Evolutionary conservation across 2,797 vertebrate species (phyloP).

Genomic region (Chrysocyon brachyurus): DNA sequence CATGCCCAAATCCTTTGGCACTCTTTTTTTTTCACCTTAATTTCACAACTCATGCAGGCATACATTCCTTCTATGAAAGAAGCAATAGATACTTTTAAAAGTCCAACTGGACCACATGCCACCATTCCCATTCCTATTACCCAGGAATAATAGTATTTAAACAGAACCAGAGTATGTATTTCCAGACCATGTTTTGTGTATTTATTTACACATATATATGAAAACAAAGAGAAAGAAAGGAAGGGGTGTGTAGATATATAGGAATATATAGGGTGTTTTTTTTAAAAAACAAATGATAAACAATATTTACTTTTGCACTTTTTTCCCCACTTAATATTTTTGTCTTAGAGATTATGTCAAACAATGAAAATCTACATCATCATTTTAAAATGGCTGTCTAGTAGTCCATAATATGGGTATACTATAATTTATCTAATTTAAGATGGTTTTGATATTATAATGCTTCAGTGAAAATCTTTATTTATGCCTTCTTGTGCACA

Average conservation of each 20-base stretch:
- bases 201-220: background rate
- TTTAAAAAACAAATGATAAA: background rate
- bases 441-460: background rate
- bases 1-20: background rate
- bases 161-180: background rate
- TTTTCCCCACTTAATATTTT: slow-evolving; percentile 55
- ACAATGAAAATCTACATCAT: background rate
- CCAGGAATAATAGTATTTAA: slow-evolving; percentile 39
- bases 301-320: background rate
- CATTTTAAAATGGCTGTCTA: background rate
- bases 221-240: background rate
- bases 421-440: background rate
- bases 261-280: background rate
- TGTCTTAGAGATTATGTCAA: background rate
- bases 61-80: background rate
- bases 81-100: background rate
- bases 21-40: background rate
- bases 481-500: background rate
- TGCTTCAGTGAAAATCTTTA: background rate
- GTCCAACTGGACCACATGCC: background rate
- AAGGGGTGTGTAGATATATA: background rate
- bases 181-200: background rate
- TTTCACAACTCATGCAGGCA: slow-evolving; percentile 13
- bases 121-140: background rate
- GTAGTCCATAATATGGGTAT: background rate